A percentile compares a stretch with the other conserved stretches of the same genome.
These are phyloP conservation scores for Meriones psammophilus DNA, from an alignment of 2,797 vertebrate species.

Conservation along the genomic window DNA sequence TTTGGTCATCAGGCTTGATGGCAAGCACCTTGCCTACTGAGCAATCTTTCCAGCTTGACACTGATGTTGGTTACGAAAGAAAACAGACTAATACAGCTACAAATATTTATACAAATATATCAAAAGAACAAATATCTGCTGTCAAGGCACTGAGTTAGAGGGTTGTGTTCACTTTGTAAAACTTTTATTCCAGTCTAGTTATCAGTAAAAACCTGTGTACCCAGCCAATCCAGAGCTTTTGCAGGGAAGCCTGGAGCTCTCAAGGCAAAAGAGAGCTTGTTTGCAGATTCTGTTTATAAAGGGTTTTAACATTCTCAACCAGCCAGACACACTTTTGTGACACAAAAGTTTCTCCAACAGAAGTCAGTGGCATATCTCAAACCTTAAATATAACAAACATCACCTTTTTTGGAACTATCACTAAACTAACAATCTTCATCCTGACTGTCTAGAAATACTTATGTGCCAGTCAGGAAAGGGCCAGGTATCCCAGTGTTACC, in stretches of 20 bases:
- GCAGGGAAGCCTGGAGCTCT: neutral
- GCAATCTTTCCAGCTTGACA: neutral
- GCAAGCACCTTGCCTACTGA: neutral
- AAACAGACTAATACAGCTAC: neutral
- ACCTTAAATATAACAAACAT: neutral
- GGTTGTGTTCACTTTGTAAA: neutral
- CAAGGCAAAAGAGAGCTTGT: neutral
- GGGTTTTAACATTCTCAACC: constrained; percentile 23
- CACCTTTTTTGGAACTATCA: neutral
- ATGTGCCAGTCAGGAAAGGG: neutral
- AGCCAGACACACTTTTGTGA: constrained; percentile 12
- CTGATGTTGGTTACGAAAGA: neutral
- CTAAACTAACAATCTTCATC: neutral
- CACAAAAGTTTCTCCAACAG: neutral
- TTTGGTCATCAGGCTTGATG: neutral
- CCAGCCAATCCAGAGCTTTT: neutral
- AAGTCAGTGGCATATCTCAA: constrained; percentile 4
- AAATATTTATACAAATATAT: neutral
- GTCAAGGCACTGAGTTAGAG: neutral
- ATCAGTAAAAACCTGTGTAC: neutral
- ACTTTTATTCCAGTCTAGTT: neutral
- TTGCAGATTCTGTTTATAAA: neutral
- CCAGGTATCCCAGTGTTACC: neutral
- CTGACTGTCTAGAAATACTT: neutral
- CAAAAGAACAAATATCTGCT: constrained; percentile 31